Evolutionary conservation across 2,888 invertebrate genomes (phyloP), one percentile per base, ranked within the genome.

Genomic region (Diloba caeruleocephala): DNA sequence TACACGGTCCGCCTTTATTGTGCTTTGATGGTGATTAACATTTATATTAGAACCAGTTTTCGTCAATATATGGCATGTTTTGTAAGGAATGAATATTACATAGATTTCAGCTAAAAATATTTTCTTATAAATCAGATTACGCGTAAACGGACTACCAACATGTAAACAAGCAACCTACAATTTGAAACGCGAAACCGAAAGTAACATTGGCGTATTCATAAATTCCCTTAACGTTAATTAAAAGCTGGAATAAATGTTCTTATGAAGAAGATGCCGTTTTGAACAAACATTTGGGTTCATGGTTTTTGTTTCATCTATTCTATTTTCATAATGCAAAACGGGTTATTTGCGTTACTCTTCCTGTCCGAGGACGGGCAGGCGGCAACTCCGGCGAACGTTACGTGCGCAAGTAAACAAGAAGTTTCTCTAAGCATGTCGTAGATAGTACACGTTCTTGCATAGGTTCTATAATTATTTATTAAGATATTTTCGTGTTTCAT

Each of bases 311-410:
- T 78, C 76, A 80, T 79, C 77, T 71, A 69, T 76, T 82, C 79
- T 85, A 83, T 88, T 89, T 88, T 84, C 84, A 84, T 86, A 85
- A 87, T 85, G 82, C 85, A 80, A 84, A 85, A 84, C 79, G 78
- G 82, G 82, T 80, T 89, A 86, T 89, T 89, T 89, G 83, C 85
- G 72, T 74, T 79, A 79, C 85, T 83, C 85, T 87, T 84, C 80
- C 81, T 76, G 70, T 50, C 61, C 62, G 71, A 56, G 52, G 63
- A 36, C 61, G 52, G 56, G 14, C 53, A 59, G 31, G 29, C 42
- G 42, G 29, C 17, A 8, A 34, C 23, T 32, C 23, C 19, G 31
- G 61, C 44, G 8, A 28, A 29, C 45, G 43, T 31, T 39, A 34
- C 52, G 65, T 49, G 46, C 52, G 64, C 53, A 59, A 65, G 76